Percentiles rank a stretch among this genome's conserved stretches.
These are phyloP conservation scores for Rissa tridactyla DNA, from an alignment of 2,113 vertebrate species.

Conservation along the genomic window DNA sequence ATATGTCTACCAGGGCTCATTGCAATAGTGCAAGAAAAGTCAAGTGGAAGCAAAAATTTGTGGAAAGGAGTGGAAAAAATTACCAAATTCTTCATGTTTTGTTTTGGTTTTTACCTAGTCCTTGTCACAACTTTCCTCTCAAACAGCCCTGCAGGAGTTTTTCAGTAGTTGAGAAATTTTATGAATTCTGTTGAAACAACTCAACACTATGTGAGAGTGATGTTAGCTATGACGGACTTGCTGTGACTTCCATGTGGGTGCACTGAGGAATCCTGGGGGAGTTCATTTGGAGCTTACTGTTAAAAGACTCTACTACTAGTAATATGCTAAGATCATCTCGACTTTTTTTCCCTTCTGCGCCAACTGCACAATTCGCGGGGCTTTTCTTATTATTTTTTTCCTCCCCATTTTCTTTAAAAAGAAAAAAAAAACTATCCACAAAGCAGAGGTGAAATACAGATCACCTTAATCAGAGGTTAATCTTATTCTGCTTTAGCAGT, in stretches of 20 bases:
- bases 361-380: background rate
- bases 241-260: background rate
- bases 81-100: fast-evolving
- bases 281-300: background rate
- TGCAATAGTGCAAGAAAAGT: background rate
- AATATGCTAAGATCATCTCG: background rate
- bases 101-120: background rate
- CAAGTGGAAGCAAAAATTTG: background rate
- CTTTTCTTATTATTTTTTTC: background rate
- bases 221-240: background rate
- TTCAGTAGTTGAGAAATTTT: background rate
- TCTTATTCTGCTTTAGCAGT: background rate
- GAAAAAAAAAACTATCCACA: background rate
- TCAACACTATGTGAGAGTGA: background rate
- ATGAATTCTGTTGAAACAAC: background rate
- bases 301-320: background rate
- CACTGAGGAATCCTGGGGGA: background rate
- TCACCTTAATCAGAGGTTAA: background rate
- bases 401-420: fast-evolving
- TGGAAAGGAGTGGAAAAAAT: background rate
- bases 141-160: background rate
- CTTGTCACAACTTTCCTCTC: background rate
- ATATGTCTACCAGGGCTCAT: background rate
- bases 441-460: background rate
- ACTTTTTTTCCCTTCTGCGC: background rate